Evolutionary conservation across 2,113 vertebrate genomes (phyloP), one percentile per base, ranked within the genome.

Genomic region (Triplophysa siluroides): DNA sequence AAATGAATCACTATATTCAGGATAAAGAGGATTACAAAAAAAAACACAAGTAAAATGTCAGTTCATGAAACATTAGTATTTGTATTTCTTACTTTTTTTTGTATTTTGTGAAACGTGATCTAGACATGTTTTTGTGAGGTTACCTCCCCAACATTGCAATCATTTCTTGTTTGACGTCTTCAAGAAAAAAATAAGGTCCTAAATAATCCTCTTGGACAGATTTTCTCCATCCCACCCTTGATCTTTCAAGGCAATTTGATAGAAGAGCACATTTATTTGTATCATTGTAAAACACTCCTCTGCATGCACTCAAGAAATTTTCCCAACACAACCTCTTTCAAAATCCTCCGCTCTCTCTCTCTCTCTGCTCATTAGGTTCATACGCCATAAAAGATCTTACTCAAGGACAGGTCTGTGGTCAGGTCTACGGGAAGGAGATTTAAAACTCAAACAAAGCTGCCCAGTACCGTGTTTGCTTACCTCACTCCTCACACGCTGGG

Each of bases 391-490:
- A 71, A 10, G 21, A 47, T 79, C 67, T 33, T 50, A 16, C 24
- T 79, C 56, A 71, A 45, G 38, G 58, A 79, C 78, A 73, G 78
- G 14, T 56, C 19, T 80, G 45, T 56, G 68, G 45, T 56, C 5
- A 61, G 43, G 76, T 21, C 23, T 61, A 78, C 38, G 43, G 33
- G 38, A 52, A 72, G 19, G 26, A 80, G n/a, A 73, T 73, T 80
- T 52, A 62, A 45, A 1, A 10, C 21, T 64, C 26, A 80, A 65
- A 80, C 61, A 80, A 76, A 47, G 78, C 73, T 80, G 61, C 26
- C 60, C 62, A 41, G 43, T 80, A 9, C 45, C 45, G 24, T 73
- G 68, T 62, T 52, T 65, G 26, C 52, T 18, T 9, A 73, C 26
- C 24, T 72, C 58, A 63, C 24, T 71, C 45, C 19, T 79, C 60